Evolutionary conservation across 1,140 invertebrate species (phyloP), one percentile per base, ranked within the genome.

Genomic region (Dolichoris vasculosae): DNA sequence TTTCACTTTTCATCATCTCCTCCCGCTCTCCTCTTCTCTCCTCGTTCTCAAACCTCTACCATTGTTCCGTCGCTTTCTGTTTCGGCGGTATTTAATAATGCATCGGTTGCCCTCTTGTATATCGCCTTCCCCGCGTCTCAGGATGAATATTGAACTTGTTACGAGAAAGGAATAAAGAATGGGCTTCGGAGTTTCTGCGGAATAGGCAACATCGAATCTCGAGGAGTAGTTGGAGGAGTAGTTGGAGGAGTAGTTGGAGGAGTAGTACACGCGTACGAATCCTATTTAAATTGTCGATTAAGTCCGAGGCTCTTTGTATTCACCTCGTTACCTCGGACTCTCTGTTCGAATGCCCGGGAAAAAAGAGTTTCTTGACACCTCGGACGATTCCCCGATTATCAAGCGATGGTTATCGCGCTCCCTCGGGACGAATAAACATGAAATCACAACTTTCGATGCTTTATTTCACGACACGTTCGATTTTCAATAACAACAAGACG

Each of bases 61-160:
- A 26, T 26, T 26, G 55, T 26, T 26, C 2, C 23, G 2, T 2
- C 55, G 23, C 4, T 4, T 59, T 59, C 55, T 26, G 9, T 26
- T 59, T 13, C 23, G 55, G 20, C 43, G 7, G 67, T 69, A 69
- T 40, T 69, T 69, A 69, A 38, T 69, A 69, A 69, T 69, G 67
- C 67, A 69, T 69, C 35, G 32, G 23, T 20, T 38, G 6, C 38
- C 23, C 69, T n/a, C 2, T 43, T 73, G 38, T 73, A 35, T 20
- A 35, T 38, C 43, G 6, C 43, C 13, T 13, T 46, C 43, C 43
- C 48, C 7, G 9, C 23, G 55, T 3, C 23, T 26, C 20, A 20
- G 38, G 38, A 73, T 73, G 69, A 43, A 71, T 71, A 71, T 71
- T 71, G 67, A 71, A 40, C 67, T 71, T 40, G 67, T 71, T 71